Evolutionary conservation across 2,888 invertebrate genomes (phyloP), one percentile per base, ranked within the genome.

Genomic region (Leptothorax acervorum): DNA sequence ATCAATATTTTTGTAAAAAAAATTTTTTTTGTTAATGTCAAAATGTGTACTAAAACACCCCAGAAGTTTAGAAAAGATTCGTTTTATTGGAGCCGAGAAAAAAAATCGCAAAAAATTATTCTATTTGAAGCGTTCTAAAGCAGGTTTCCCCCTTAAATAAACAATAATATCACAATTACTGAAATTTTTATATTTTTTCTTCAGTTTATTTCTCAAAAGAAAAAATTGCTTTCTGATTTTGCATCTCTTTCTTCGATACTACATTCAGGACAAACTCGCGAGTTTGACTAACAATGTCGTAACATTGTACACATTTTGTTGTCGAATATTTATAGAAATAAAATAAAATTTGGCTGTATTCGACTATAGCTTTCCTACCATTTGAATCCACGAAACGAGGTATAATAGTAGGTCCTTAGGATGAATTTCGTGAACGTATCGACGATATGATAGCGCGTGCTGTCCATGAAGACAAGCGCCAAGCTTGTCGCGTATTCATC

Each of bases 401-500:
- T 8, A 23, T 23, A 23, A 23, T 23, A 8, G 35, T 53, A 39
- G 51, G 3, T 45, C 28, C n/a, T 48, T 28, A 12, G 39, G 11
- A 71, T 60, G n/a, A 23, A 81, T 79, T 83, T 83, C n/a, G 62
- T 60, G 45, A 53, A 66, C 31, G 42, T 62, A 35, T 62, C 15
- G 55, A 9, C 66, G 76, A 45, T 60, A 45, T 60, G 8, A 48
- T 62, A 68, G 68, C 68, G 82, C 84, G 82, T 68, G 68, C 62
- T 84, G 62, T 60, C 82, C 53, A 68, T 66, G 84, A 84, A 68
- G 74, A 62, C 74, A 82, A 63, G 66, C 83, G 48, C 51, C 63
- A 15, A 28, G 78, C 68, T 83, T 76, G 75, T 74, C 82, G 83
- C 68, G 60, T 45, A 78, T 66, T 87, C 83, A 70, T 63, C 31